Evolutionary conservation across 2,888 invertebrate species (phyloP).

Genomic region (Epicampocera succincta): DNA sequence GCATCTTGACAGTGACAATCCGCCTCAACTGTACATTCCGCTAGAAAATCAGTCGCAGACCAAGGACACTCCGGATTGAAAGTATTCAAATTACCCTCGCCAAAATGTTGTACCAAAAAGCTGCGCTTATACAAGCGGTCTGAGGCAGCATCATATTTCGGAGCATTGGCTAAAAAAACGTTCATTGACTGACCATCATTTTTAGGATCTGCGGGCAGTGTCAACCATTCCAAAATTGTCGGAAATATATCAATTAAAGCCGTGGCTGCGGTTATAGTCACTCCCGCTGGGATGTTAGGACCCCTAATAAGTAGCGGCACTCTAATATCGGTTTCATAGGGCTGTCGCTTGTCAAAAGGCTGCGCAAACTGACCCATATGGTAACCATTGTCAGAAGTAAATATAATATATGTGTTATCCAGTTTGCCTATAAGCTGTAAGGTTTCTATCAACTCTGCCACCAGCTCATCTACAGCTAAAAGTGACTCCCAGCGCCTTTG

Average conservation of each 20-base stretch:
- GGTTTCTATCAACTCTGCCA: conserved; percentile 84
- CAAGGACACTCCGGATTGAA: conserved; percentile 86
- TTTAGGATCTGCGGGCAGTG: conserved; percentile 81
- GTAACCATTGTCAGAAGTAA: conserved; percentile 95
- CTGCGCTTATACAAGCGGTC: conserved; percentile 81
- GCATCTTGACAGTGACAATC: conserved; percentile 94
- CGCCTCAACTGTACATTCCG: conserved; percentile 86
- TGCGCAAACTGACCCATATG: conserved; percentile 95
- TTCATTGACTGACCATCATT: conserved; percentile 86
- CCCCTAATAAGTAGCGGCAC: conserved; percentile 91
- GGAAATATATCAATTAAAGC: conserved; percentile 92
- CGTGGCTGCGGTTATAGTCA: conserved; percentile 83
- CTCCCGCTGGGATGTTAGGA: conserved; percentile 84
- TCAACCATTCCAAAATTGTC: conserved; percentile 89
- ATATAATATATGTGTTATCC: conserved; percentile 90
- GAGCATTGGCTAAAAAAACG: conserved; percentile 74
- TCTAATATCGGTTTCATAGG: conserved; percentile 93
- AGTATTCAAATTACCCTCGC: conserved; percentile 85
- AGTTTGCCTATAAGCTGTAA: conserved; percentile 84
- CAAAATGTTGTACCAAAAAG: conserved; percentile 91
- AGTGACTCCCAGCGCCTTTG: conserved; percentile 90
- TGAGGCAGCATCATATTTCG: conserved; percentile 59
- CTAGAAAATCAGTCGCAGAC: conserved; percentile 81
- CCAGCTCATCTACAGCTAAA: conserved; percentile 93
- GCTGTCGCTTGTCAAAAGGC: conserved; percentile 94